These are phyloP conservation scores for Opisthocomus hoazin DNA, from an alignment of 2,113 vertebrate genomes.

Conservation along the genomic window DNA sequence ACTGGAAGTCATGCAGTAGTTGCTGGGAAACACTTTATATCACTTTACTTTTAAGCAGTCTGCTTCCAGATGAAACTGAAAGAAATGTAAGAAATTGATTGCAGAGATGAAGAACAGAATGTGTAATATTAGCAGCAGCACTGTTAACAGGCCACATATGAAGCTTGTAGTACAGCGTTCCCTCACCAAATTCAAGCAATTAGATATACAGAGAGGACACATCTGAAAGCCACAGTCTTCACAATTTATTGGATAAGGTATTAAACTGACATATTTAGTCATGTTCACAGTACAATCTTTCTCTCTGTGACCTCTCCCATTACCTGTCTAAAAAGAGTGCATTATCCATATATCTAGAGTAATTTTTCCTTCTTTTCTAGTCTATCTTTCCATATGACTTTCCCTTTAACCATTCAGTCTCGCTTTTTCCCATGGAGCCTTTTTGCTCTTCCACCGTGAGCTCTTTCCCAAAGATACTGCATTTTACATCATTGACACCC, in stretches of 20 bases:
- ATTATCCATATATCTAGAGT: background rate
- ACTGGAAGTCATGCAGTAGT: constrained; percentile 33
- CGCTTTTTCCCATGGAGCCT: fast-evolving
- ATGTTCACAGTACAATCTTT: background rate
- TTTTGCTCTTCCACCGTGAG: background rate
- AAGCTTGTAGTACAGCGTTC: background rate
- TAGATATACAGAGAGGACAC: background rate
- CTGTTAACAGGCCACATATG: background rate
- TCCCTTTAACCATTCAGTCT: background rate
- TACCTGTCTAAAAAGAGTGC: background rate
- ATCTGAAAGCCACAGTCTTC: background rate
- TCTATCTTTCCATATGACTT: background rate
- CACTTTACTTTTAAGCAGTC: constrained; percentile 36
- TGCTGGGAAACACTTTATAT: constrained; percentile 59
- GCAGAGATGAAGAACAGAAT: constrained; percentile 2
- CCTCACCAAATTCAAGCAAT: background rate
- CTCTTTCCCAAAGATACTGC: background rate
- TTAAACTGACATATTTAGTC: background rate
- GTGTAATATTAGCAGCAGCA: background rate
- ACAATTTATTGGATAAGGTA: background rate
- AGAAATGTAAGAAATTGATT: constrained; percentile 46
- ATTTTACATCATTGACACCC: background rate
- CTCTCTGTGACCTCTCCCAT: background rate
- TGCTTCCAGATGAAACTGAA: constrained; percentile 3
- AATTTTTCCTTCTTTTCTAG: background rate